These are phyloP conservation scores for Rhinophrynus dorsalis DNA, from an alignment of 2,797 vertebrate genomes.

Conservation along the genomic window DNA sequence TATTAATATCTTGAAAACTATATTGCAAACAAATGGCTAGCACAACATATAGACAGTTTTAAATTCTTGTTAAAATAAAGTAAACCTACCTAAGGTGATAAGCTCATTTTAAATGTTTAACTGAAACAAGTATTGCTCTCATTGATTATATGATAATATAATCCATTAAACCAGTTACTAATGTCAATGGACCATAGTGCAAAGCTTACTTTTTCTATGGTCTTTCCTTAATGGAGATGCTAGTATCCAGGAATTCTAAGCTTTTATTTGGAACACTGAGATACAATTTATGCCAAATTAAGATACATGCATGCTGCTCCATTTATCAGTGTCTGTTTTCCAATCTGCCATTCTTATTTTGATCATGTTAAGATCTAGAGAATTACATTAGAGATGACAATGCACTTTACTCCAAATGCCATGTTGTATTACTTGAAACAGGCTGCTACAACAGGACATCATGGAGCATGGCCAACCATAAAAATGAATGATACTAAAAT, in stretches of 20 bases:
- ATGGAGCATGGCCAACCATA: background rate
- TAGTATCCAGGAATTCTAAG: background rate
- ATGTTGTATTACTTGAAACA: conserved; percentile 42
- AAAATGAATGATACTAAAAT: background rate
- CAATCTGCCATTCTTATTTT: conserved; percentile 40
- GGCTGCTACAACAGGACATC: conserved; percentile 15
- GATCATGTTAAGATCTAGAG: conserved; percentile 14
- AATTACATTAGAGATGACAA: conserved; percentile 41
- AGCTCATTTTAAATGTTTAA: no score
- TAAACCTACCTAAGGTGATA: no score
- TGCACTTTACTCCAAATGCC: conserved; percentile 37
- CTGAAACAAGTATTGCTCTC: no score
- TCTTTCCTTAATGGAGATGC: background rate
- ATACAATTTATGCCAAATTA: conserved; percentile 13
- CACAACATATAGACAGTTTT: no score
- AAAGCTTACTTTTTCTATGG: no score
- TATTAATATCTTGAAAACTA: no score
- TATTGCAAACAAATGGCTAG: no score
- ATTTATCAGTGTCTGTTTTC: conserved; percentile 34
- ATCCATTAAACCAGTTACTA: no score
- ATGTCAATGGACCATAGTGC: no score
- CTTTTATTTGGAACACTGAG: background rate
- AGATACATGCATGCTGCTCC: conserved; percentile 29
- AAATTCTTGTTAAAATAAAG: no score
- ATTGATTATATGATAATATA: no score